Percentiles rank a stretch among this genome's conserved stretches.
Conservation (phyloP, 2,113 vertebrate genomes). For the Platysteira castanea region DNA sequence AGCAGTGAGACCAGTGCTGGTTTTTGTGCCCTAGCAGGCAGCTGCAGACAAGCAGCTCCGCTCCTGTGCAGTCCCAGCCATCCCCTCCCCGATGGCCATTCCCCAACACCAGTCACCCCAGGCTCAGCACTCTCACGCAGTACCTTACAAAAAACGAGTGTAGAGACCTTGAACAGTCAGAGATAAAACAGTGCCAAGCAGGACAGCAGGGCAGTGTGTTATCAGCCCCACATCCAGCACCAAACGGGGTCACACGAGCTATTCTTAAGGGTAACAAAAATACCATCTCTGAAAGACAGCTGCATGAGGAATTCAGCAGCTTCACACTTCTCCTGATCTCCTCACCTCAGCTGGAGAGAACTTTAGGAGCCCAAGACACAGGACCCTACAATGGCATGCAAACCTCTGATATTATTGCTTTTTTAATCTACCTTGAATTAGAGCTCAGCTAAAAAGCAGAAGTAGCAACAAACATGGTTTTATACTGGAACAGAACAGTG, state of each 20-base stretch:
- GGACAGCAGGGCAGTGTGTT: not conserved
- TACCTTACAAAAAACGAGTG: not conserved
- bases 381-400: not conserved
- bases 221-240: not conserved
- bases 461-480: not conserved
- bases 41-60: not conserved
- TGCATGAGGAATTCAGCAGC: not conserved
- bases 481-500: not conserved
- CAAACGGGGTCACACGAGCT: not conserved
- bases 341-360: not conserved
- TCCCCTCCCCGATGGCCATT: not conserved
- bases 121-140: not conserved
- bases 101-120: not conserved
- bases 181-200: not conserved
- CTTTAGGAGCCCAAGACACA: not conserved
- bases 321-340: not conserved
- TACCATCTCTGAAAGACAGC: accelerated
- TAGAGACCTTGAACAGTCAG: not conserved
- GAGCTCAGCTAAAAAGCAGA: not conserved
- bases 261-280: not conserved
- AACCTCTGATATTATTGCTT: not conserved
- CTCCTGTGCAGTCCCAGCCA: not conserved
- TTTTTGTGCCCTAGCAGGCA: not conserved
- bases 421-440: not conserved
- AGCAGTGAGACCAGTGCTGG: not conserved